Conservation (phyloP, 1,140 invertebrate genomes). For the Solenopsis fugax region DNA sequence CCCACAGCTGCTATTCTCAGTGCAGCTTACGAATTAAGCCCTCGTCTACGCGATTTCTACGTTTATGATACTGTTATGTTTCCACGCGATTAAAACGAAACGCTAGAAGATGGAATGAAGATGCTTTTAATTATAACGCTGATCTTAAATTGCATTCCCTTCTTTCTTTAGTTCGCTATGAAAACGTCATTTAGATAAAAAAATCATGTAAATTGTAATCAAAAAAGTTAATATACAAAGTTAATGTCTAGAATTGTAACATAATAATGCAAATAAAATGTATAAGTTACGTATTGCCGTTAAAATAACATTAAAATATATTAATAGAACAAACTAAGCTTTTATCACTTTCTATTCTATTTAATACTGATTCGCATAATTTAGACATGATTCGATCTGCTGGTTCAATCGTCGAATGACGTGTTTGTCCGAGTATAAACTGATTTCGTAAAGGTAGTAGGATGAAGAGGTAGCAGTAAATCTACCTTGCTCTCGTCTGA, state of each 20-base stretch:
- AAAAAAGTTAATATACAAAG: slow-evolving; percentile 1
- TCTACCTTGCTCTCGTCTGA: slow-evolving; percentile 58
- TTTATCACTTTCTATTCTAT: not conserved
- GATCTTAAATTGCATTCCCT: slow-evolving; percentile 33
- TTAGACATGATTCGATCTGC: slow-evolving; percentile 45
- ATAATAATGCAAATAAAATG: not conserved
- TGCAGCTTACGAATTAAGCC: slow-evolving; percentile 40
- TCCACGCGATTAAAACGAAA: slow-evolving; percentile 63
- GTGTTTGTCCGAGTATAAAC: slow-evolving; percentile 35
- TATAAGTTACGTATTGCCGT: not conserved
- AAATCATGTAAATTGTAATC: not conserved
- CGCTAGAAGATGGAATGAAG: slow-evolving; percentile 42
- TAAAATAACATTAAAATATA: not conserved
- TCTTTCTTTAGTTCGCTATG: not conserved
- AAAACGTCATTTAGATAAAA: not conserved
- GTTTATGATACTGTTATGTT: slow-evolving; percentile 71
- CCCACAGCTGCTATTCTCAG: slow-evolving; percentile 46
- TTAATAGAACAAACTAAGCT: not conserved
- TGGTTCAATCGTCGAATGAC: slow-evolving; percentile 34
- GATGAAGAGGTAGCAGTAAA: slow-evolving; percentile 66
- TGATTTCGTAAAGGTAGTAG: slow-evolving; percentile 60
- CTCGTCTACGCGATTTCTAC: slow-evolving; percentile 32
- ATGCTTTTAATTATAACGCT: slow-evolving; percentile 55
- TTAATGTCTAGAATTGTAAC: not conserved
- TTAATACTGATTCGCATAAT: slow-evolving; percentile 23